phyloP scores from a whole-genome alignment of 2,888 invertebrate species.

The Plebejus melissa region DNA sequence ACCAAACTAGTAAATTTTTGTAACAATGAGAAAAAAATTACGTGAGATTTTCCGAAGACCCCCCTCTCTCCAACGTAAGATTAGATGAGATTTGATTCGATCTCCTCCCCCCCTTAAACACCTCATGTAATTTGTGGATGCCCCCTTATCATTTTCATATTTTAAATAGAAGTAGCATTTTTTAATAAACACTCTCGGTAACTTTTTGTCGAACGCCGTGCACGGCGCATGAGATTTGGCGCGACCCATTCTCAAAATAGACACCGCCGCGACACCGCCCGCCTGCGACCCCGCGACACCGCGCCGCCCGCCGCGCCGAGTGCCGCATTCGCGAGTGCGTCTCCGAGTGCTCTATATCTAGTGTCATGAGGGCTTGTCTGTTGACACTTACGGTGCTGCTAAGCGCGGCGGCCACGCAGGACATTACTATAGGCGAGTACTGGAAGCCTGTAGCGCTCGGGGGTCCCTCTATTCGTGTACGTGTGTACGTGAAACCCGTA shows the following conservation, averaged over 20 bases:
- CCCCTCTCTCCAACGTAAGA: too few species aligned
- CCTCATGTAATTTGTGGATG: too few species aligned
- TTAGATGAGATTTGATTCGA: too few species aligned
- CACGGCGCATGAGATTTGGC: conserved; percentile 6
- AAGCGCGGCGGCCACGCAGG: conserved; percentile 21
- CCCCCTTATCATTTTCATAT: too few species aligned
- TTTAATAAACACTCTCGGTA: neutral
- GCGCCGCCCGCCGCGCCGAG: conserved; percentile 1
- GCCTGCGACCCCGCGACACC: conserved; percentile 16
- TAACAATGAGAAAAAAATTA: too few species aligned
- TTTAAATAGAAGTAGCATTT: neutral
- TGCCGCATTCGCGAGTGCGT: conserved; percentile 19
- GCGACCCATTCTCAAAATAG: conserved; percentile 32
- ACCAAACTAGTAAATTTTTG: too few species aligned
- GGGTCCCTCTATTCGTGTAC: neutral
- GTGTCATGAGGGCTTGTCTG: neutral
- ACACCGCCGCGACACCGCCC: neutral
- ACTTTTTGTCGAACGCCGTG: neutral
- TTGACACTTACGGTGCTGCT: conserved; percentile 12
- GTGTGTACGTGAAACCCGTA: neutral
- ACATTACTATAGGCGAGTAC: conserved; percentile 24
- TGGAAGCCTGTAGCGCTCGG: conserved; percentile 20
- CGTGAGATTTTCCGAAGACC: too few species aligned
- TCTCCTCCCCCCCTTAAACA: too few species aligned
- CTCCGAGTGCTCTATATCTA: neutral